Percentiles rank a stretch among this genome's conserved stretches.
phyloP scores from a whole-genome alignment of 1,140 invertebrate species.

The Pissodes strobi region DNA sequence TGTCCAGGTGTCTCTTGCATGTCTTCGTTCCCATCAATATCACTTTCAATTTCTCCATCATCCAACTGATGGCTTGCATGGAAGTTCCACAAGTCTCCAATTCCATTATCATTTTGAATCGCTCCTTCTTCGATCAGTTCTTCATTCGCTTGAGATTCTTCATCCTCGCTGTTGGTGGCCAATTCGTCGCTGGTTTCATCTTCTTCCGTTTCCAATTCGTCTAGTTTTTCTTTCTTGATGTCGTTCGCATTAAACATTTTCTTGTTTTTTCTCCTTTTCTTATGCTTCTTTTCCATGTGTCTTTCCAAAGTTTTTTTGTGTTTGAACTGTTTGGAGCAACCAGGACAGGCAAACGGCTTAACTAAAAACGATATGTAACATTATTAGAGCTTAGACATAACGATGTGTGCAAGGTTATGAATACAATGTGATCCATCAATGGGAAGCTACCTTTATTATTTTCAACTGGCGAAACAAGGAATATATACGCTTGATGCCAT shows the following conservation, averaged over 20 bases:
- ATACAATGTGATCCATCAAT: too few species aligned
- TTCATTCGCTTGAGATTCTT: not conserved
- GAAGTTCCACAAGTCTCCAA: not conserved
- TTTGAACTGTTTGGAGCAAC: constrained; percentile 46
- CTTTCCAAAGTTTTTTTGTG: constrained; percentile 46
- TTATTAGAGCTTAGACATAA: too few species aligned
- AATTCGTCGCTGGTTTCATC: not conserved
- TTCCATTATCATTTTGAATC: too few species aligned
- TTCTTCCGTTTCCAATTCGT: constrained; percentile 15
- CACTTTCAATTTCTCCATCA: not conserved
- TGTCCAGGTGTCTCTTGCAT: not conserved
- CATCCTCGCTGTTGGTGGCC: not conserved
- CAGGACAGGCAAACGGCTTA: constrained; percentile 40
- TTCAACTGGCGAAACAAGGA: too few species aligned
- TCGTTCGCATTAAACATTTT: not conserved
- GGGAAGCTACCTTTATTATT: too few species aligned
- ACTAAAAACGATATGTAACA: too few species aligned
- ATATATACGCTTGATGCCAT: too few species aligned
- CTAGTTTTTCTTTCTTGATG: not conserved
- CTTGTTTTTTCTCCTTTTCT: not conserved
- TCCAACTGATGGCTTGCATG: not conserved
- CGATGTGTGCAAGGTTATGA: too few species aligned
- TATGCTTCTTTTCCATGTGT: constrained; percentile 30
- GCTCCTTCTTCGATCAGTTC: not conserved
- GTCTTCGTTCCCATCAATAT: not conserved